Evolutionary conservation across 2,797 vertebrate genomes (phyloP), one percentile per base, ranked within the genome.

Genomic region (Pristis pectinata): DNA sequence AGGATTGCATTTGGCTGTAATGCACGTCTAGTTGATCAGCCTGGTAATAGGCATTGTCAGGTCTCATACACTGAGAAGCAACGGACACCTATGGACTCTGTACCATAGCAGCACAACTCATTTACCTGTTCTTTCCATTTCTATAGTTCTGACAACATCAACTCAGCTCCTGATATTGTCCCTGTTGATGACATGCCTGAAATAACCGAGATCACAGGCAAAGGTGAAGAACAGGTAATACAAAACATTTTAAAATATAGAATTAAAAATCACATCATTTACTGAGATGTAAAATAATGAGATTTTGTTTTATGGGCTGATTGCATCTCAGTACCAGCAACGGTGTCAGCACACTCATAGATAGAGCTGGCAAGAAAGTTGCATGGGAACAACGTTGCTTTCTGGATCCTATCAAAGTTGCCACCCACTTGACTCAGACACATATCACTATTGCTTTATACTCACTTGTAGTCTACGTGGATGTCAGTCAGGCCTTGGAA

Each of bases 191-290:
- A 56, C 49, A 53, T 44, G 30, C 6, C 30, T 5, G 59, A 91
- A 91, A 64, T 24, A 61, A 41, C 87, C 6, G 87, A 91, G 61
- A 59, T 10, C 61, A 4, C n/a, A 2, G 9, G 91, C 19, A 91
- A 41, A 22, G 19, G 24, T 91, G n/a, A 67, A 30, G n/a, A 53
- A 91, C 87, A 91, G 87, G 87, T 91, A 91, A 91, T 34, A 89
- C 3, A 41, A 67, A 91, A 91, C 91, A 67, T 67, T 41, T 41
- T 8, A 24, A 91, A 91, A 91, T 4, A 19, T 67, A 87, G 61
- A 91, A 91, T 41, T 91, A 91, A 37, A 41, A 87, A 87, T 13
- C 44, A 49, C 3, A 7, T 24, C 34, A 37, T 22, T 17, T 91
- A 64, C 64, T 64, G 59, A 91, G 17, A 22, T 91, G 19, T 67